Evolutionary conservation across 2,113 vertebrate genomes (phyloP), one percentile per base, ranked within the genome.

Genomic region (Amblyopsis rosae): DNA sequence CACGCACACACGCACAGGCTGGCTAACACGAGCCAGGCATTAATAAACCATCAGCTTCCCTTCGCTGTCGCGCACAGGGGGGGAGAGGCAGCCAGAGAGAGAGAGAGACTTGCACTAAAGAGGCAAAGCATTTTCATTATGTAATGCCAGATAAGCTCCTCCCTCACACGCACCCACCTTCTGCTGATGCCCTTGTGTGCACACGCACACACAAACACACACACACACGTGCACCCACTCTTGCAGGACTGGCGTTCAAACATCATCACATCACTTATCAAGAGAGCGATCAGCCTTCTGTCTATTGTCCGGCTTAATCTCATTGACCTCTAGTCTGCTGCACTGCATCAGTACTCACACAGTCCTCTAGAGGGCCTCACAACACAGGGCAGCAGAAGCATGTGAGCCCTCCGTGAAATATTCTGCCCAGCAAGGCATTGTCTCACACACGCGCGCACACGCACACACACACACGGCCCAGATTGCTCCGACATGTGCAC

Each of bases 101-200:
- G 26, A 12, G 59, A 61, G 70, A 80, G 65, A 73, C 66, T 80
- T 57, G 72, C 64, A 74, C 77, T 80, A 82, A 72, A 73, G 65
- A 70, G 69, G 68, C 69, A 12, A 35, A 67, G 64, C 75, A 62
- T 72, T 83, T 60, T 70, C 62, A 85, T 91, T 92, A 93, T 86
- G 86, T 90, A 92, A 92, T 80, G 41, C 51, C 13, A 53, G 59
- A 57, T 26, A 84, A 77, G 82, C 87, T 77, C 90, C 88, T 77
- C 90, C 88, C 75, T 12, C 47, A 49, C 33, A 3, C 15, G 9
- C 3, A 53, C 61, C 57, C 17, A 2, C 47, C 17, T 47, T 61
- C 78, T 58, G 54, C 41, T 61, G 35, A 41, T 41, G 65, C 56
- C 72, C 65, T 51, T 69, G 67, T 63, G 65, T 41, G 55, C 67